Conservation (phyloP, 2,113 vertebrate genomes). For the Deroptyus accipitrinus region DNA sequence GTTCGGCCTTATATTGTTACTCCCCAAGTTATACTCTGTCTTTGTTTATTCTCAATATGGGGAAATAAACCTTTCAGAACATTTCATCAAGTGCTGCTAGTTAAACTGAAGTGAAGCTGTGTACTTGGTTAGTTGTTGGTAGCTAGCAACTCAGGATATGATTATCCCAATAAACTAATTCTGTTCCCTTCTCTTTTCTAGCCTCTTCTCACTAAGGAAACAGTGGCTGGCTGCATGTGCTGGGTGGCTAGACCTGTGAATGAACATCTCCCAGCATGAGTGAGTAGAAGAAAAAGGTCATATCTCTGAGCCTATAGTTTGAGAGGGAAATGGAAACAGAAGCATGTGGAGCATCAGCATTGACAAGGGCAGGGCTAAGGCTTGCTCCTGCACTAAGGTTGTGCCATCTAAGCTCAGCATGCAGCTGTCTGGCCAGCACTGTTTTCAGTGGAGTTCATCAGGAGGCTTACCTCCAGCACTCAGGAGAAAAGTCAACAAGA, state of each 20-base stretch:
- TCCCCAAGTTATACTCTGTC: background rate
- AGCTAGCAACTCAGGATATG: background rate
- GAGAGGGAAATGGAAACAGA: background rate
- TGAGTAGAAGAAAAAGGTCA: fast-evolving
- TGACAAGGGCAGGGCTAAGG: background rate
- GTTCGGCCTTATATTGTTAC: background rate
- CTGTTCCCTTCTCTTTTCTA: background rate
- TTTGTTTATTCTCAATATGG: background rate
- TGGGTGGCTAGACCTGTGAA: background rate
- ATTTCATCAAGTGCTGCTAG: background rate
- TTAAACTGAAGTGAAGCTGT: background rate
- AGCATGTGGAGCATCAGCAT: background rate
- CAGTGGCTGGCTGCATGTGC: background rate
- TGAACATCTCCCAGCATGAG: background rate
- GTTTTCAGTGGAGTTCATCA: background rate
- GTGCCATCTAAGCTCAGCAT: background rate
- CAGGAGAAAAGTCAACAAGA: background rate
- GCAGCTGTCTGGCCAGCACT: background rate
- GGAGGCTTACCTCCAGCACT: background rate
- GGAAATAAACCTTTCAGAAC: background rate
- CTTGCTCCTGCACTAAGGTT: background rate
- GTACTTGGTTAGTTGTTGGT: background rate
- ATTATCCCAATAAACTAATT: background rate
- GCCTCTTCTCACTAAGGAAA: background rate
- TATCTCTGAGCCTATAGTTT: background rate